Percentiles rank a stretch among this genome's conserved stretches.
phyloP scores from a whole-genome alignment of 2,888 invertebrate species.

The Cryptus armator region DNA sequence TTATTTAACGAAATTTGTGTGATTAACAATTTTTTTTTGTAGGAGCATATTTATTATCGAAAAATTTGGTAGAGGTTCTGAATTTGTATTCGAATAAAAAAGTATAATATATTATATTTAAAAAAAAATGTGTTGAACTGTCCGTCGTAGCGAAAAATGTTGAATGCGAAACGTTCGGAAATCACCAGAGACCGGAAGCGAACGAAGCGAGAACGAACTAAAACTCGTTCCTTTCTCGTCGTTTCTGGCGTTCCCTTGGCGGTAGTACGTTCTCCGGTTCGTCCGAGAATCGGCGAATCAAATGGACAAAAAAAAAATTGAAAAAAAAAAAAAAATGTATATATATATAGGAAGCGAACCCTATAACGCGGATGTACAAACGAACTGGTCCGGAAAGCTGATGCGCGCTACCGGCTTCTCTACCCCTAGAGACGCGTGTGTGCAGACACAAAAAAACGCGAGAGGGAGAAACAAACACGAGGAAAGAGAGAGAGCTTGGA shows the following conservation, averaged over 20 bases:
- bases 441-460: constrained; percentile 8
- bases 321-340: neutral
- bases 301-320: constrained; percentile 24
- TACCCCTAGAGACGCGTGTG: constrained; percentile 46
- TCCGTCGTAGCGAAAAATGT: neutral
- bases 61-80: neutral
- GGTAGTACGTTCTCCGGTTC: constrained; percentile 26
- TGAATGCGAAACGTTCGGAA: constrained; percentile 3
- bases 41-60: neutral
- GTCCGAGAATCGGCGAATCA: constrained; percentile 50
- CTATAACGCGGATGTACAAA: constrained; percentile 39
- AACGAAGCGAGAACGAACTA: constrained; percentile 18
- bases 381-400: constrained; percentile 40
- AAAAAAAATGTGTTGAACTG: neutral
- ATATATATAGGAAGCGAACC: constrained; percentile 14
- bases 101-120: neutral
- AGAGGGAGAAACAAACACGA: neutral
- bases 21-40: neutral
- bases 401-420: neutral
- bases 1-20: neutral
- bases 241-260: constrained; percentile 34
- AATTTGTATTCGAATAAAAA: no score
- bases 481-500: neutral
- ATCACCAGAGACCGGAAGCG: constrained; percentile 36
- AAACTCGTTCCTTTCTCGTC: constrained; percentile 25